Percentiles rank a stretch among this genome's conserved stretches.
phyloP scores from a whole-genome alignment of 2,113 vertebrate species.

The Oriolus oriolus region DNA sequence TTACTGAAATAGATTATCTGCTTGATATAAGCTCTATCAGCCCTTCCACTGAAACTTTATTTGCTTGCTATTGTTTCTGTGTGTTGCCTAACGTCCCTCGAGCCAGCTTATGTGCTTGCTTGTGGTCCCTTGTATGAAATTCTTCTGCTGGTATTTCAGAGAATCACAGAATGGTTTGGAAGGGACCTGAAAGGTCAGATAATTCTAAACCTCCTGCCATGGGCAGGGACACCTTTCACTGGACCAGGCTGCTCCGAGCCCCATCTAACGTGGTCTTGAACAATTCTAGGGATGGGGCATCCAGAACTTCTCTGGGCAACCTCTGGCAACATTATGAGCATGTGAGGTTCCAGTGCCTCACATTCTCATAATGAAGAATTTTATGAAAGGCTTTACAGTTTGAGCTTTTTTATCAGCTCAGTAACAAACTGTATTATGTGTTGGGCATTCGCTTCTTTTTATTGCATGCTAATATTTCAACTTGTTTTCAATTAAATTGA shows the following conservation, averaged over 20 bases:
- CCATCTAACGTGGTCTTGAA: not conserved
- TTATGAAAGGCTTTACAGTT: not conserved
- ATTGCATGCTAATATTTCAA: not conserved
- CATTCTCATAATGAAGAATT: not conserved
- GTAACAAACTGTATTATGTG: not conserved
- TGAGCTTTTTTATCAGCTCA: not conserved
- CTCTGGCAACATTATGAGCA: too few species aligned
- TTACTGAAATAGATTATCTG: too few species aligned
- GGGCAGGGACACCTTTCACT: not conserved
- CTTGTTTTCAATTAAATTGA: not conserved
- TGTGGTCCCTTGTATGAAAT: not conserved
- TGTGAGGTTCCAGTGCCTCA: not conserved
- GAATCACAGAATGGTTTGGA: not conserved
- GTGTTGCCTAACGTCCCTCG: not conserved
- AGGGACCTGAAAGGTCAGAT: not conserved
- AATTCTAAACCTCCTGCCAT: not conserved
- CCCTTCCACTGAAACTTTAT: not conserved
- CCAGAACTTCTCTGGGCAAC: not conserved
- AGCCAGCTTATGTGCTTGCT: not conserved
- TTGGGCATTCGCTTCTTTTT: not conserved
- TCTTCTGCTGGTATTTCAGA: not conserved
- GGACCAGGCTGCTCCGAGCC: not conserved
- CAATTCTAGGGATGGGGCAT: not conserved
- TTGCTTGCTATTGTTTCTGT: not conserved
- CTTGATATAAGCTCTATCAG: too few species aligned